A percentile compares a stretch with the other conserved stretches of the same genome.
phyloP scores from a whole-genome alignment of 2,113 vertebrate genomes.

The Saccopteryx leptura region DNA sequence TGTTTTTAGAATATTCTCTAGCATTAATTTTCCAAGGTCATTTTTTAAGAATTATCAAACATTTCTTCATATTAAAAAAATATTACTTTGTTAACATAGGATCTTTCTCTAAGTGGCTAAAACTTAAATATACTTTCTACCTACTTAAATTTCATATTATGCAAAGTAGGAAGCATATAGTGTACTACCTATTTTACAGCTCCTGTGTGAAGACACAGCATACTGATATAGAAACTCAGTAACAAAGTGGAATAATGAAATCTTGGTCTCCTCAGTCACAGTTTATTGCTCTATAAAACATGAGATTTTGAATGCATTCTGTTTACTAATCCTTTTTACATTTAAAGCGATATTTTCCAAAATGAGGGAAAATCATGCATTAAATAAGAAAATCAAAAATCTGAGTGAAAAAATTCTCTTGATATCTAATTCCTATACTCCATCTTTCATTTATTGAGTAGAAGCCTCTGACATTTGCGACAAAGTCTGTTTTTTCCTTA shows the following conservation, averaged over 20 bases:
- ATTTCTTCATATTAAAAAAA: background rate
- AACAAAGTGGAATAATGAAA: background rate
- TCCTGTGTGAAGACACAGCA: background rate
- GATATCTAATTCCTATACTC: background rate
- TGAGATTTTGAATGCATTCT: background rate
- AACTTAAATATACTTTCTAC: background rate
- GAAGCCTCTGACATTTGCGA: background rate
- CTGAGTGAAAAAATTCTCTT: background rate
- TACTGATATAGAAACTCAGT: background rate
- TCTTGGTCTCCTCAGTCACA: background rate
- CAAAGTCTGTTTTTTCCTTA: background rate
- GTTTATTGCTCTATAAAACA: background rate
- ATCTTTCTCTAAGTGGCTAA: background rate
- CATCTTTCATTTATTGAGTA: background rate
- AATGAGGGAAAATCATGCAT: background rate
- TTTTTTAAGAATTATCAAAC: background rate
- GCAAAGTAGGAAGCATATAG: background rate
- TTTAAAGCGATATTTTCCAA: background rate
- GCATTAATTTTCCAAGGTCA: background rate
- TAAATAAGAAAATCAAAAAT: conserved; percentile 18
- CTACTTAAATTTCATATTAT: background rate
- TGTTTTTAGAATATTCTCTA: background rate
- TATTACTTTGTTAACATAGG: background rate
- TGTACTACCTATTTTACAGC: background rate
- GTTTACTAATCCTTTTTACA: conserved; percentile 26